A percentile compares a stretch with the other conserved stretches of the same genome.
These are phyloP conservation scores for Thymallus thymallus DNA, from an alignment of 2,113 vertebrate species.

Conservation along the genomic window DNA sequence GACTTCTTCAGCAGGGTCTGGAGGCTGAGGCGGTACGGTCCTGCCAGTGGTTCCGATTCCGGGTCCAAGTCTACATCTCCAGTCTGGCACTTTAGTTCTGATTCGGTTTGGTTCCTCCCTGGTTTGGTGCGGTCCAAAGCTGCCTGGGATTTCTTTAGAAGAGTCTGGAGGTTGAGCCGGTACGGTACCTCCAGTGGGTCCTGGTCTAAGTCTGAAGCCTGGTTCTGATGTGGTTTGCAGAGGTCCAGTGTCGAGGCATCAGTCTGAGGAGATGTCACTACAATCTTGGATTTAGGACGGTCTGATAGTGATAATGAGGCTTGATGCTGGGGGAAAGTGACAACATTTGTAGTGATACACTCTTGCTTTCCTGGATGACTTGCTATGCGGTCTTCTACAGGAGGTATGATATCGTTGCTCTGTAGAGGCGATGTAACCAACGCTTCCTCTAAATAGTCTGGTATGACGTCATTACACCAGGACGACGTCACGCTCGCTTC, in stretches of 20 bases:
- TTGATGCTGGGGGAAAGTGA: too few species aligned
- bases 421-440: neutral
- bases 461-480: constrained; percentile 25
- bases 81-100: constrained; percentile 7
- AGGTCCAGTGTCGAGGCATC: too few species aligned
- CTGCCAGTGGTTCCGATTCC: constrained; percentile 22
- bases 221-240: neutral
- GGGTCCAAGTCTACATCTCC: constrained; percentile 29
- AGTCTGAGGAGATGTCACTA: too few species aligned
- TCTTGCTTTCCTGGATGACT: constrained; percentile 7
- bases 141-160: constrained; percentile 74
- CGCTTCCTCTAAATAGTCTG: neutral
- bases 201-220: neutral
- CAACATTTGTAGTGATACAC: neutral
- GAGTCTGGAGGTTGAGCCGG: constrained; percentile 68
- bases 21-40: constrained; percentile 64
- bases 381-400: constrained; percentile 13
- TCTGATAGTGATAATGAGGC: too few species aligned
- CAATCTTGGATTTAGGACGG: neutral
- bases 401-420: neutral
- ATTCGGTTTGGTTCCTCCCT: neutral
- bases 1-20: constrained; percentile 76
- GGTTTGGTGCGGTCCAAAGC: neutral
- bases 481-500: constrained; percentile 17
- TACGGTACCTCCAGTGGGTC: constrained; percentile 42